Evolutionary conservation across 2,888 invertebrate genomes (phyloP), one percentile per base, ranked within the genome.

Genomic region (Cheilosia variabilis): DNA sequence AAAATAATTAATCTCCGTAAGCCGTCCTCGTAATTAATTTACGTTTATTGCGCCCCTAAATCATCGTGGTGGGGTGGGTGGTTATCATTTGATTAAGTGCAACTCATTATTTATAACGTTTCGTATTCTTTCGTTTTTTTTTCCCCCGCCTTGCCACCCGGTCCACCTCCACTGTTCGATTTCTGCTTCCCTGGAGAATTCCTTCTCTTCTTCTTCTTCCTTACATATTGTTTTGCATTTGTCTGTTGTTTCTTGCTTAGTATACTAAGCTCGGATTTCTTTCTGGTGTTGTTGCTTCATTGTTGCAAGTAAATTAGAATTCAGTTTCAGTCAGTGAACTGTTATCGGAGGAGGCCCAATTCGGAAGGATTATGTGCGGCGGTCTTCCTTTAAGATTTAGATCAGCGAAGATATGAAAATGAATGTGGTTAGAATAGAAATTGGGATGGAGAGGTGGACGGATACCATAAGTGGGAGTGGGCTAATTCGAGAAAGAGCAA

Each of bases 21-120:
- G 88, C 87, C 87, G 87, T 88, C 88, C 87, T 83, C 87, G 88
- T 88, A 88, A 88, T 88, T 88, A 88, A 88, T 88, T 88, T 88
- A 87, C 88, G 88, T 88, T 88, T 88, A 88, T 87, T 88, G 87
- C 87, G 87, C 87, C 84, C 84, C 86, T 88, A 87, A 88, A 88
- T 88, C 88, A 88, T 88, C 87, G 68, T 84, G 88, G 87, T 87
- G 87, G 88, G 87, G 87, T 87, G 88, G 88, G 88, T 88, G 88
- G 88, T 88, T 88, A 88, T 88, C 88, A 87, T 87, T 87, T 88
- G 87, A 87, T 88, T 88, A 88, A 88, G 87, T 87, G 83, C 87
- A 87, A 76, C 87, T 87, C 87, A 88, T 88, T 88, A 87, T 88
- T 88, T 87, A 87, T 88, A 87, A 75, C 79, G 84, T 83, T 87